These are phyloP conservation scores for Cosmopolites sordidus DNA, from an alignment of 2,888 invertebrate genomes.

Conservation along the genomic window DNA sequence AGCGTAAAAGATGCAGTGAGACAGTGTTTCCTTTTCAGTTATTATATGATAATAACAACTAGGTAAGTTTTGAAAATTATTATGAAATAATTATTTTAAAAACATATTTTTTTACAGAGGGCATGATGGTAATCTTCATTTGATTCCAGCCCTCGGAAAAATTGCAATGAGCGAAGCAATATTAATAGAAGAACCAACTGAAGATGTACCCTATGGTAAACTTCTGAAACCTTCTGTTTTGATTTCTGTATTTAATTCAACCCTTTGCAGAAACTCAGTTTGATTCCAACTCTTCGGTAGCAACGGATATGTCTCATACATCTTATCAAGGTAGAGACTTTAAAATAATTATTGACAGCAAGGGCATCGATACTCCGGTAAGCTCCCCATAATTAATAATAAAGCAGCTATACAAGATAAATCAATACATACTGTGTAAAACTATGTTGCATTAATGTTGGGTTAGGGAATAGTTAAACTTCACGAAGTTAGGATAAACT, in stretches of 20 bases:
- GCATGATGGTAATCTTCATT: conserved; percentile 68
- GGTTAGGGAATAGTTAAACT: too few relatives aligned
- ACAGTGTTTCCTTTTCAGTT: conserved; percentile 88
- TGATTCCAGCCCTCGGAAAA: conserved; percentile 76
- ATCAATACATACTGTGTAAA: too few relatives aligned
- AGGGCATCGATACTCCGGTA: conserved; percentile 16
- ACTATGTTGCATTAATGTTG: too few relatives aligned
- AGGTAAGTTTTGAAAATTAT: conserved; percentile 47
- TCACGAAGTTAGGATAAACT: too few relatives aligned
- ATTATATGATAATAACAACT: conserved; percentile 81
- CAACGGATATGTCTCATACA: conserved; percentile 54
- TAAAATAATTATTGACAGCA: conserved; percentile 62
- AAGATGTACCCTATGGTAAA: conserved; percentile 41
- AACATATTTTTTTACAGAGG: too few relatives aligned
- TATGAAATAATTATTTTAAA: neutral
- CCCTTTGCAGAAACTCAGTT: conserved; percentile 12
- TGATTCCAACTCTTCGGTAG: conserved; percentile 55
- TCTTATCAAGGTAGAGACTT: conserved; percentile 60
- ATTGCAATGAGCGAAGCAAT: conserved; percentile 80
- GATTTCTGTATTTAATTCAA: neutral
- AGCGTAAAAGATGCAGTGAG: conserved; percentile 67
- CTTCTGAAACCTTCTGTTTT: neutral
- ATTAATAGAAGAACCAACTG: conserved; percentile 79
- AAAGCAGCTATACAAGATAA: too few relatives aligned
- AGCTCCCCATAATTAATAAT: conserved; percentile 1